These are phyloP conservation scores for Xenopus tropicalis DNA, from an alignment of 2,113 vertebrate species.

Conservation along the genomic window UCB_Xtro_10.0 CM004451.2:71167001-71167500, in stretches of 20 bases:
- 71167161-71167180: not conserved
- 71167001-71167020: constrained; percentile 58
- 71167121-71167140: constrained; percentile 57
- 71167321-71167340: too few species aligned
- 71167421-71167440: too few species aligned
- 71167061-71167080: constrained; percentile 59
- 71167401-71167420: too few species aligned
- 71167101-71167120: constrained; percentile 44
- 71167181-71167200: not conserved
- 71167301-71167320: too few species aligned
- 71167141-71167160: constrained; percentile 48
- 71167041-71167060: constrained; percentile 54
- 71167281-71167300: too few species aligned
- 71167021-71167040: constrained; percentile 58
- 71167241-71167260: not conserved
- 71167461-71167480: too few species aligned
- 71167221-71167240: not conserved
- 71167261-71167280: too few species aligned
- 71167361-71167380: too few species aligned
- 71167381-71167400: too few species aligned
- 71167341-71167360: too few species aligned
- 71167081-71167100: constrained; percentile 50
- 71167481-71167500: too few species aligned
- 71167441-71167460: too few species aligned
- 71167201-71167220: not conserved